phyloP scores from a whole-genome alignment of 2,113 vertebrate genomes.

The Apeltes quadracus region DNA sequence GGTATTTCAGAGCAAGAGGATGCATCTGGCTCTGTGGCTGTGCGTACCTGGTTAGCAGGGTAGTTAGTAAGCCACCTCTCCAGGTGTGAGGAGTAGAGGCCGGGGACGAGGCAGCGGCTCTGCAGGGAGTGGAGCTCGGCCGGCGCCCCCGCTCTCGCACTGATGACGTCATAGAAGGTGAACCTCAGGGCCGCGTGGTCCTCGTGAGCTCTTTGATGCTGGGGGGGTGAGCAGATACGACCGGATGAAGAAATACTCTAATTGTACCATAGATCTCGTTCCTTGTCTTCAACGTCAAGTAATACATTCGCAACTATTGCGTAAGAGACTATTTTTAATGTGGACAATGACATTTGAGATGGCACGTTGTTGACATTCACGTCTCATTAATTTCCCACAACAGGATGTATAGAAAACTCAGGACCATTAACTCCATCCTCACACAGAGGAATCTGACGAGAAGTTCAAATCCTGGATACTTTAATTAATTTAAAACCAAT shows the following conservation, averaged over 20 bases:
- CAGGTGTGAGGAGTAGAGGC: conserved; percentile 91
- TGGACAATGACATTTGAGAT: conserved; percentile 22
- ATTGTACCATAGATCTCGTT: not conserved
- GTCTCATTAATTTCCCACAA: conserved; percentile 32
- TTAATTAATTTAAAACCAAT: conserved; percentile 35
- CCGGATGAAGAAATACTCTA: conserved; percentile 3
- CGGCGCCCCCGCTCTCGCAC: conserved; percentile 84
- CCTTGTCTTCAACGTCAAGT: not conserved
- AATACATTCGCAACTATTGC: conserved; percentile 3
- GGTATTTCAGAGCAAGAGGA: not conserved
- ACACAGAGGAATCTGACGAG: not conserved
- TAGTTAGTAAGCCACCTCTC: conserved; percentile 93
- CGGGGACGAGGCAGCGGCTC: conserved; percentile 90
- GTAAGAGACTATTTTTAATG: not conserved
- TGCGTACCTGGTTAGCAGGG: conserved; percentile 88
- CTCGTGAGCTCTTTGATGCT: conserved; percentile 95
- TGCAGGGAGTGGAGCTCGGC: conserved; percentile 89
- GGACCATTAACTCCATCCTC: conserved; percentile 22
- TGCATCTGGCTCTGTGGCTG: not conserved
- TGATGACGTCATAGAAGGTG: conserved; percentile 95
- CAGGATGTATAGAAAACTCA: conserved; percentile 20
- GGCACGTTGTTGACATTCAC: conserved; percentile 36
- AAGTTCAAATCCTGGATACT: conserved; percentile 13
- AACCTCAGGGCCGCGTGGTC: conserved; percentile 89
- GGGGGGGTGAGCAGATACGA: conserved; percentile 19